Evolutionary conservation across 2,888 invertebrate genomes (phyloP).

Genomic region (Drosophila borealis): DNA sequence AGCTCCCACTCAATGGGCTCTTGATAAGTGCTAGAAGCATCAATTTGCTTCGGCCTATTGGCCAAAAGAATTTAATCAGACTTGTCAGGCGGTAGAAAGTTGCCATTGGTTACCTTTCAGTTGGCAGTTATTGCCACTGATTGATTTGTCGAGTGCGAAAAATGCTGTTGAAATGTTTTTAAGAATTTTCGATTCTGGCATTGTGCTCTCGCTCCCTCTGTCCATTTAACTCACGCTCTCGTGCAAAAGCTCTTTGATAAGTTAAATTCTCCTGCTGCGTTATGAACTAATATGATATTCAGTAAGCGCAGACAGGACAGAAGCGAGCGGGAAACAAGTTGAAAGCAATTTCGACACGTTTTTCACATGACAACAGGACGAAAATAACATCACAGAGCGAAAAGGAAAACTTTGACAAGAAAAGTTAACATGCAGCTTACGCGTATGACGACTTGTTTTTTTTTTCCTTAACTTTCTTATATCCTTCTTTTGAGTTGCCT

Average conservation of each 20-base stretch:
- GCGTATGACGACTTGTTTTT: constrained; percentile 25
- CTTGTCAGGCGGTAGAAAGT: constrained; percentile 29
- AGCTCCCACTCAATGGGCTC: constrained; percentile 15
- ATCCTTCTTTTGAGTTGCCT: constrained; percentile 18
- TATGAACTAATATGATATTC: constrained; percentile 32
- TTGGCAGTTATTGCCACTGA: constrained; percentile 53
- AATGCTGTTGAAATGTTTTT: constrained; percentile 23
- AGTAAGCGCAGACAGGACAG: constrained; percentile 2
- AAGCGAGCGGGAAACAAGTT: constrained; percentile 12
- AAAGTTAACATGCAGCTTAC: constrained; percentile 58
- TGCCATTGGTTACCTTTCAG: constrained; percentile 55
- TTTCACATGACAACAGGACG: constrained; percentile 25
- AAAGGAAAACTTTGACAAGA: constrained; percentile 40
- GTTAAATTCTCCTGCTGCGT: constrained; percentile 5
- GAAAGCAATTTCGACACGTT: constrained; percentile 44
- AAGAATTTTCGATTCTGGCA: constrained; percentile 7
- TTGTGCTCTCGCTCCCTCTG: not conserved
- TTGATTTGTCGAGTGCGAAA: constrained; percentile 52
- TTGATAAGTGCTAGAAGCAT: constrained; percentile 26
- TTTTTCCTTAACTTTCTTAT: constrained; percentile 3
- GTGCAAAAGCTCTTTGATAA: not conserved
- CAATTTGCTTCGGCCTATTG: constrained; percentile 45
- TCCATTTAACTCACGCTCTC: not conserved
- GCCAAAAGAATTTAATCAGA: constrained; percentile 52
- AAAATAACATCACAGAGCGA: constrained; percentile 8